A percentile compares a stretch with the other conserved stretches of the same genome.
These are phyloP conservation scores for Synergus itoensis DNA, from an alignment of 2,888 invertebrate genomes.

Conservation along the genomic window DNA sequence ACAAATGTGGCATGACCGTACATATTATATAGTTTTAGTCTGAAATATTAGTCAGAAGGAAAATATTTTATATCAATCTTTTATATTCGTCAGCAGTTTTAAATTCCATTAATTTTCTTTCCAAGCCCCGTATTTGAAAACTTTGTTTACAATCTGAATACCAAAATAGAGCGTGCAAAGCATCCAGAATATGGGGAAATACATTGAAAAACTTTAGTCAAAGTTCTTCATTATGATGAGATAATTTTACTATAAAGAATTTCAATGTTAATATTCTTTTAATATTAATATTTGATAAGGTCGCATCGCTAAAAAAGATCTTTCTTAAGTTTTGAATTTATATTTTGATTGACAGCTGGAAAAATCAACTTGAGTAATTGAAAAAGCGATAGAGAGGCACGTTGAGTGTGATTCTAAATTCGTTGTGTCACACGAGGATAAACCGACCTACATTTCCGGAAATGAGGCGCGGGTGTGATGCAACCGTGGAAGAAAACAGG, in stretches of 20 bases:
- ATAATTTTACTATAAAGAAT: not conserved
- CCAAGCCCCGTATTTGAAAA: not conserved
- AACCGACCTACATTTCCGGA: conserved; percentile 62
- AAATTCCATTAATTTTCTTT: too few relatives aligned
- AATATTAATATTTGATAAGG: not conserved
- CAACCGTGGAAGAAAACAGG: conserved; percentile 47
- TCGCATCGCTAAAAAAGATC: not conserved
- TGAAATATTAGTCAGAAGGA: too few relatives aligned
- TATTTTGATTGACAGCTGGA: not conserved
- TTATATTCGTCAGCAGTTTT: not conserved
- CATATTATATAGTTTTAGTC: too few relatives aligned
- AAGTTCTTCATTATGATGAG: not conserved
- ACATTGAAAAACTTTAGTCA: not conserved
- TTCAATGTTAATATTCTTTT: not conserved
- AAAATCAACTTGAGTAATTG: not conserved
- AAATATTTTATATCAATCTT: too few relatives aligned
- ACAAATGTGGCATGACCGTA: not conserved
- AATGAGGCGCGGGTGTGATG: conserved; percentile 41
- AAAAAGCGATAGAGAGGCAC: conserved; percentile 47
- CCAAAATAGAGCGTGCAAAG: not conserved
- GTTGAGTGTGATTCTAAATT: conserved; percentile 56
- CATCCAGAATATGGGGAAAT: not conserved
- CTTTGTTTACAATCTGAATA: not conserved
- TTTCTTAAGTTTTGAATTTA: not conserved
- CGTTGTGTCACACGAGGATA: conserved; percentile 54